Evolutionary conservation across 2,888 invertebrate genomes (phyloP).

Genomic region (Kuschelorhynchus macadamiae): DNA sequence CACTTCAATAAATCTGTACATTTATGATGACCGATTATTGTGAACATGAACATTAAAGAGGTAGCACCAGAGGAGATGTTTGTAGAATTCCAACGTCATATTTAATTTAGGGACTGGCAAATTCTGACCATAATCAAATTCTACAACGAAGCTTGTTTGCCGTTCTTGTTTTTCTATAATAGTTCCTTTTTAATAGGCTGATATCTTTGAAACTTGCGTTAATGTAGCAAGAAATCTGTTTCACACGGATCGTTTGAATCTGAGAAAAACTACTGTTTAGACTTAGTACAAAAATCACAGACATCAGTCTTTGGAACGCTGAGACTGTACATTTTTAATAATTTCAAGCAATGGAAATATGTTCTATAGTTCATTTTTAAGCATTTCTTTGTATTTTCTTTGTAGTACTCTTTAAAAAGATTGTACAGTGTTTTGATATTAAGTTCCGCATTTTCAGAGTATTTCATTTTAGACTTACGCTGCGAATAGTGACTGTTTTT

Average conservation of each 20-base stretch:
- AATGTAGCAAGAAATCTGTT: background rate
- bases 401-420: background rate
- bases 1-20: constrained; percentile 1
- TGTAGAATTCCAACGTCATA: constrained; percentile 4
- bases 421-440: background rate
- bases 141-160: background rate
- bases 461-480: background rate
- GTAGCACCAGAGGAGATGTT: background rate
- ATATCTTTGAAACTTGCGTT: background rate
- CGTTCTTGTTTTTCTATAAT: background rate
- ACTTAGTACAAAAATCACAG: too few relatives aligned
- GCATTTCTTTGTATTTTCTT: too few relatives aligned
- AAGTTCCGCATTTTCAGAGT: background rate
- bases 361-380: too few relatives aligned
- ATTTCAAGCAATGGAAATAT: too few relatives aligned
- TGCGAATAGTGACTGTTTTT: constrained; percentile 8
- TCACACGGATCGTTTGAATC: background rate
- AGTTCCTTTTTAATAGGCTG: background rate
- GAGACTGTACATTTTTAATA: too few relatives aligned
- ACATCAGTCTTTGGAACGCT: too few relatives aligned
- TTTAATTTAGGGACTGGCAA: constrained; percentile 3
- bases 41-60: constrained; percentile 2
- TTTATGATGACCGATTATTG: background rate
- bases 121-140: constrained; percentile 10
- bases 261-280: background rate